Base-by-base conservation (phyloP, 2,888 invertebrate genomes). In the Idaea biselata region DNA sequence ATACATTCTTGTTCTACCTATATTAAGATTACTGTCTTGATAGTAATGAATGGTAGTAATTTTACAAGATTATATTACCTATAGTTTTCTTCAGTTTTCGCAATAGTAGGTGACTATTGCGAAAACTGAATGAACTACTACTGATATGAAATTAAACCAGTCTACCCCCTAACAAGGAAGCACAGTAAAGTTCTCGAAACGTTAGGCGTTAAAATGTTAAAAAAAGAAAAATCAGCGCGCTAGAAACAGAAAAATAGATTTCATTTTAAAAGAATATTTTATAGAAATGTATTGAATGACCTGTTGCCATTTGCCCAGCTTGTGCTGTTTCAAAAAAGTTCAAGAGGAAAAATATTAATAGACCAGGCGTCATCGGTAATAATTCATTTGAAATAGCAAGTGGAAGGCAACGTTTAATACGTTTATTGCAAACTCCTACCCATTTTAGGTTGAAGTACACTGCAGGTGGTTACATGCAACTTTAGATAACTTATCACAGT, bases 361-460 rank as follows among this genome's bases (percentile, higher is more conserved):
- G 83, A 84, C 78, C 78, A 74, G 73, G 74, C 72, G 68, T 73
- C 76, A 73, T 76, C 74, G 75, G 76, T 77, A 81, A 86, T 80
- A 77, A 77, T 79, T 78, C 44, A 44, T 44, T 44, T 72, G 75
- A 84, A 87, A 84, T 86, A 84, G 84, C 79, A 82, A 81, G 82
- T 81, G 73, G 68, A 76, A 73, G 74, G 75, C 59, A 61, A 56
- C 18, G 60, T 62, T 63, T 55, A 57, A 62, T 31, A 59, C 60
- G 60, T 61, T 64, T 62, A 59, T 61, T 64, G 55, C 62, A 33
- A 60, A 61, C 58, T 54, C 63, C 61, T 63, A 55, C 16, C 64
- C 63, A 55, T 66, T 63, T 69, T 66, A 65, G 64, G 63, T 58
- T 63, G 58, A 66, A 66, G 62, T 59, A 63, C 67, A 64, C 62